Conservation (phyloP, 2,113 vertebrate species). For the Tetrao urogallus region DNA sequence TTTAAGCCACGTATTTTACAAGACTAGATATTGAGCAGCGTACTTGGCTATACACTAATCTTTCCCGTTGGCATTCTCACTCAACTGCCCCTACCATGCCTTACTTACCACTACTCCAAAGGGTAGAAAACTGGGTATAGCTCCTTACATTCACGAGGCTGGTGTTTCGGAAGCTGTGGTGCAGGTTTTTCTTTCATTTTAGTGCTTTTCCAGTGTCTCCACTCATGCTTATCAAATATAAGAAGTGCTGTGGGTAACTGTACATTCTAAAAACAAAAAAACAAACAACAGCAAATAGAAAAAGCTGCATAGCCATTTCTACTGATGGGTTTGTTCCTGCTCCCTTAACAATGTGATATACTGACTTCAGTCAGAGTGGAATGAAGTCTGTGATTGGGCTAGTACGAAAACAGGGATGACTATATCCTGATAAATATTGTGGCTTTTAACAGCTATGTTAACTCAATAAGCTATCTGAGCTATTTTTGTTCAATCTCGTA, state of each 20-base stretch:
- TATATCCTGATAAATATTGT: not conserved
- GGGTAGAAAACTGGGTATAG: not conserved
- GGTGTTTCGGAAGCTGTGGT: not conserved
- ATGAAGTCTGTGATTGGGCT: not conserved
- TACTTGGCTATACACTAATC: not conserved
- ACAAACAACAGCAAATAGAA: not conserved
- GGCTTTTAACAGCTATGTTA: not conserved
- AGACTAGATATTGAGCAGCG: not conserved
- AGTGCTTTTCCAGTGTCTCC: not conserved
- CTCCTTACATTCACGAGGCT: not conserved
- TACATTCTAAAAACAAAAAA: not conserved
- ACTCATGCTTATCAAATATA: not conserved
- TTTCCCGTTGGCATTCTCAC: not conserved
- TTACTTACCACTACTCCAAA: not conserved
- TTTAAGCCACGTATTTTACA: slow-evolving; percentile 6
- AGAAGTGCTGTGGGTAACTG: not conserved
- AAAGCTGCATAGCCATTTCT: not conserved
- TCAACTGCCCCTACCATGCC: not conserved
- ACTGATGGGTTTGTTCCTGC: not conserved
- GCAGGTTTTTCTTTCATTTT: not conserved
- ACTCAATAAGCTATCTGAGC: not conserved
- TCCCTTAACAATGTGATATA: not conserved
- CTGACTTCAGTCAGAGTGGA: not conserved
- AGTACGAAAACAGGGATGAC: not conserved
- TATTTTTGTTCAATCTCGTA: not conserved